phyloP scores from a whole-genome alignment of 2,113 vertebrate species.

The Halichoeres trimaculatus region DNA sequence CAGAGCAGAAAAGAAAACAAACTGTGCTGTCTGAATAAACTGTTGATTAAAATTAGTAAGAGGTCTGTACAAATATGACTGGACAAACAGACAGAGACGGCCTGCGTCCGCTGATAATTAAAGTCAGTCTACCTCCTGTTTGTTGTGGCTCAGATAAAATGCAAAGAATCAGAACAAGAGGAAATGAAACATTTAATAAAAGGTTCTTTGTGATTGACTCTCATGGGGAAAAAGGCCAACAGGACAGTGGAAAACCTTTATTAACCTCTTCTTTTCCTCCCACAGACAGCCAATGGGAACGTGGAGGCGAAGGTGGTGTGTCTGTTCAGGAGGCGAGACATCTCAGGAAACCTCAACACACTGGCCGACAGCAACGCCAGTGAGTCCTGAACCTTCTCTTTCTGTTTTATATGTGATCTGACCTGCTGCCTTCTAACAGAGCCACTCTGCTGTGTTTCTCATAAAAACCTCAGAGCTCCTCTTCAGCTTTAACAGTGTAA shows the following conservation, averaged over 20 bases:
- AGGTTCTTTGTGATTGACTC: too few relatives aligned
- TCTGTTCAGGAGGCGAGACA: constrained; percentile 92
- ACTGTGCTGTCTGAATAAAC: not conserved
- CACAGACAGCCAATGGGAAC: constrained; percentile 93
- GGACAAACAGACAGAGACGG: not conserved
- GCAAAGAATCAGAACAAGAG: not conserved
- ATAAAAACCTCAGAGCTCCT: not conserved
- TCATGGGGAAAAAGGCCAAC: too few relatives aligned
- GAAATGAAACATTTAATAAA: not conserved
- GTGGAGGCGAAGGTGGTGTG: constrained; percentile 95
- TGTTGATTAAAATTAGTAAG: not conserved
- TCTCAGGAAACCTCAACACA: constrained; percentile 93
- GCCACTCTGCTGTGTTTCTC: too few relatives aligned
- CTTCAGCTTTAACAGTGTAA: too few relatives aligned
- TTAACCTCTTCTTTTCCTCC: constrained; percentile 6
- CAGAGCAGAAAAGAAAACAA: not conserved
- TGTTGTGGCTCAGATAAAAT: not conserved
- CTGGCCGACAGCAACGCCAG: constrained; percentile 93
- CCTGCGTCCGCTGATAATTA: not conserved
- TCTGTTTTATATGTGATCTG: not conserved
- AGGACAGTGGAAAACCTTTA: too few relatives aligned
- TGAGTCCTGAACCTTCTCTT: constrained; percentile 76
- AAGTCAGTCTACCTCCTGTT: not conserved
- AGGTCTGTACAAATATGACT: not conserved
- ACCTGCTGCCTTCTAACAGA: too few relatives aligned